Evolutionary conservation across 2,888 invertebrate species (phyloP), one percentile per base, ranked within the genome.

Genomic region (Dasysyrphus albostriatus): DNA sequence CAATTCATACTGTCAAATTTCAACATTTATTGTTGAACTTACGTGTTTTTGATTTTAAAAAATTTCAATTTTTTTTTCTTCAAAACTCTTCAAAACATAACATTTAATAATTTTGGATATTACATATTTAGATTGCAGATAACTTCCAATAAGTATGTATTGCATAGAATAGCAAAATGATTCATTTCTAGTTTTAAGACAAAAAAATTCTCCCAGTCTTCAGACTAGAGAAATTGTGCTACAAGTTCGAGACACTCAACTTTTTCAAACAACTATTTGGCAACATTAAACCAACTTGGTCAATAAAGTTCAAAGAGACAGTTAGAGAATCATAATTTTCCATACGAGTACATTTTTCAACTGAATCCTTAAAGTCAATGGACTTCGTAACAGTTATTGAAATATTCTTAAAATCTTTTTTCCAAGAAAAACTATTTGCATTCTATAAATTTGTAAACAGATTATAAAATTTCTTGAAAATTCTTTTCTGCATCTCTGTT

Each of bases 371-470:
- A n/a, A 14, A 58, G 34, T 34, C 56, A 34, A 58, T 58, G 16
- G 34, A 34, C 32, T 34, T n/a, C 10, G 10, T 16, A 37, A 58
- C 2, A 10, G 58, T 37, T 58, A 34, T 58, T 37, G 58, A 37
- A 58, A 34, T 58, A 19, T 58, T 58, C 34, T 58, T 58, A 16
- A 37, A 58, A 58, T 16, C 58, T 58, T 58, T 56, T 34, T 32
- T 16, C 5, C 9, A 56, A 56, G 12, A 0, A 32, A n/a, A 34
- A 51, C 51, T 56, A n/a, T 56, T 56, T 58, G 34, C 34, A 58
- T 37, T 10, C 24, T 24, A 24, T 2, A 34, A 34, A 58, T 34
- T 58, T 12, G 16, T 5, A 58, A 58, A 58, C 5, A 56, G 56
- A 29, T 54, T 29, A 29, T 54, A 2, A 54, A n/a, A 8, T n/a